Percentiles rank a stretch among this genome's conserved stretches.
These are phyloP conservation scores for Trichoplusia ni DNA, from an alignment of 1,140 invertebrate species.

Conservation along the genomic window DNA sequence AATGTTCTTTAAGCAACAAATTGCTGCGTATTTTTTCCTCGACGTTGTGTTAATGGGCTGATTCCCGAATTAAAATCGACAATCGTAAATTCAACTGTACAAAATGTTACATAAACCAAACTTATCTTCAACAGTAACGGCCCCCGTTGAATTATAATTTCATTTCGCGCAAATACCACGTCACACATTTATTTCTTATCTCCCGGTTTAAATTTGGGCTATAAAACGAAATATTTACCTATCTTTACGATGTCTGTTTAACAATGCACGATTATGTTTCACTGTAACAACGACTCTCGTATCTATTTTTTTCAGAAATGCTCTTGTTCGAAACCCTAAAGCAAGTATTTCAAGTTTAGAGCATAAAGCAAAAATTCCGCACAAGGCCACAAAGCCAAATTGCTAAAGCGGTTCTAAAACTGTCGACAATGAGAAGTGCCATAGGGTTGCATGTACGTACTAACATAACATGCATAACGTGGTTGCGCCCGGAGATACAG, in stretches of 20 bases:
- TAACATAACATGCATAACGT: conserved; percentile 25
- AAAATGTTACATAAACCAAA: conserved; percentile 50
- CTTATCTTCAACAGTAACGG: conserved; percentile 46
- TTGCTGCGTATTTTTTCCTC: conserved; percentile 66
- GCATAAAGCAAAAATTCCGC: conserved; percentile 57
- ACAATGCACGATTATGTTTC: conserved; percentile 36
- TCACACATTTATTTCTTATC: conserved; percentile 33
- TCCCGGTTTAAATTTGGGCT: conserved; percentile 16
- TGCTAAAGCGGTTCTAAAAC: conserved; percentile 53
- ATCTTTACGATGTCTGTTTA: conserved; percentile 25
- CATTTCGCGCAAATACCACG: conserved; percentile 20
- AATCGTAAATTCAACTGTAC: conserved; percentile 60
- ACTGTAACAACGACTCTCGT: conserved; percentile 6
- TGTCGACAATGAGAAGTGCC: conserved; percentile 54
- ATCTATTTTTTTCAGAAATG: neutral
- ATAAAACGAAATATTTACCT: conserved; percentile 28
- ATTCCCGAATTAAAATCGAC: conserved; percentile 68
- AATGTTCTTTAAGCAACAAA: conserved; percentile 67
- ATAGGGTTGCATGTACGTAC: conserved; percentile 42
- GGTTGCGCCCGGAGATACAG: neutral
- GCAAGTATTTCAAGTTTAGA: conserved; percentile 34
- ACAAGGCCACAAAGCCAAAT: conserved; percentile 55
- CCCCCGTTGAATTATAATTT: conserved; percentile 41
- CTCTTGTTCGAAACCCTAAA: neutral
- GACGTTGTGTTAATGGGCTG: conserved; percentile 62